These are phyloP conservation scores for Cyclophora albipunctata DNA, from an alignment of 2,888 invertebrate species.

Conservation along the genomic window DNA sequence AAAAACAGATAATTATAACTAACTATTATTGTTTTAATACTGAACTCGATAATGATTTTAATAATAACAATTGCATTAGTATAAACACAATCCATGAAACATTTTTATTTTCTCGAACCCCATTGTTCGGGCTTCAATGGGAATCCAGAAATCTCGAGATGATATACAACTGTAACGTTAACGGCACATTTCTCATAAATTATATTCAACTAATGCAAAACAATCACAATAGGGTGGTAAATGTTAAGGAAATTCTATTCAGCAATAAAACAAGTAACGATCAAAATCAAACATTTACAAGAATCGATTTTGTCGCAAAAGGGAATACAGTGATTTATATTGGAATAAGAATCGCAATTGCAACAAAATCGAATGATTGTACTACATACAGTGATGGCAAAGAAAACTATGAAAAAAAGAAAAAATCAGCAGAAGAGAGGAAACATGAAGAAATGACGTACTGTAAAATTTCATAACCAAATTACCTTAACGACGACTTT, in stretches of 20 bases:
- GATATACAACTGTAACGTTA: constrained; percentile 8
- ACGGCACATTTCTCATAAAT: constrained; percentile 21
- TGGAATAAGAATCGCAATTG: constrained; percentile 33
- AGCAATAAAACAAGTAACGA: not conserved
- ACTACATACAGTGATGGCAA: constrained; percentile 4
- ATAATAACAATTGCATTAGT: constrained; percentile 13
- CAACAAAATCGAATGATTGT: constrained; percentile 45
- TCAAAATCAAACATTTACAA: constrained; percentile 27
- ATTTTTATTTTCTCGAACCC: constrained; percentile 22
- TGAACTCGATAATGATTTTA: not conserved
- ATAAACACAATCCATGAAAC: constrained; percentile 23
- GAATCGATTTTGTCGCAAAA: constrained; percentile 41
- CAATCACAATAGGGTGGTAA: constrained; percentile 6
- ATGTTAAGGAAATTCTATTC: not conserved
- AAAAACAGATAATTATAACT: not conserved
- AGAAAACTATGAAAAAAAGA: not conserved
- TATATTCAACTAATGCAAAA: constrained; percentile 26
- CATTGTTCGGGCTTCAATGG: constrained; percentile 54
- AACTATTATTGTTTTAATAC: not conserved
- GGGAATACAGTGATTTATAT: constrained; percentile 34
- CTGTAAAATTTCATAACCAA: not conserved
- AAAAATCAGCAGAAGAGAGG: constrained; percentile 1
- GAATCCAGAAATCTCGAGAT: constrained; percentile 21
- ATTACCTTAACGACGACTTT: not conserved
- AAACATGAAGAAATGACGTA: constrained; percentile 8